A percentile compares a stretch with the other conserved stretches of the same genome.
These are phyloP conservation scores for Argentina silus DNA, from an alignment of 2,797 vertebrate species.

Conservation along the genomic window DNA sequence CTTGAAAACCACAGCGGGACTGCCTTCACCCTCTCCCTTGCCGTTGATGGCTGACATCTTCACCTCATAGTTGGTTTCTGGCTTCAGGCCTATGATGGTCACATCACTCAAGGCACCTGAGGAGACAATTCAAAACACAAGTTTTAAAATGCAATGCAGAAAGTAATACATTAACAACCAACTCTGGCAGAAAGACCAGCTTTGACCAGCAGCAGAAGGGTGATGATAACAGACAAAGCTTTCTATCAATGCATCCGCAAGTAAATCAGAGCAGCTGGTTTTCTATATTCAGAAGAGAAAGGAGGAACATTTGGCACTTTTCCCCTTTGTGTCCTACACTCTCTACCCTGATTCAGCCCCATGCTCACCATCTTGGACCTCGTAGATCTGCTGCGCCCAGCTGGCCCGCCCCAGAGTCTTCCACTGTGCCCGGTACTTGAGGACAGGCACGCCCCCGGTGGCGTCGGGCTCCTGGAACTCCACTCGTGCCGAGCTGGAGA, in stretches of 20 bases:
- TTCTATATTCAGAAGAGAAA: no score
- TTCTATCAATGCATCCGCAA: neutral
- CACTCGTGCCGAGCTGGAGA: slow-evolving; percentile 92
- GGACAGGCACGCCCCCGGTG: slow-evolving; percentile 91
- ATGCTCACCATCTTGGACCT: slow-evolving; percentile 85
- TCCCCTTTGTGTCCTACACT: no score
- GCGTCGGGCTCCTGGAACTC: slow-evolving; percentile 91
- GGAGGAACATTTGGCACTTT: no score
- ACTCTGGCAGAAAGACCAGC: neutral
- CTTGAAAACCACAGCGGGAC: slow-evolving; percentile 83
- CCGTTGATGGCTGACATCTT: slow-evolving; percentile 94
- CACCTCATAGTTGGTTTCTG: slow-evolving; percentile 88
- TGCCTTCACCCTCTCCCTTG: slow-evolving; percentile 92
- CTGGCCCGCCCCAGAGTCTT: slow-evolving; percentile 73
- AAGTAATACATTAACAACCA: neutral
- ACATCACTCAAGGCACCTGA: slow-evolving; percentile 79
- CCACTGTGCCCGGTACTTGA: slow-evolving; percentile 91
- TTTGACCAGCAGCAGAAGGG: neutral
- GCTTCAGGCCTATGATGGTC: slow-evolving; percentile 87
- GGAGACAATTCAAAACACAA: slow-evolving; percentile 15
- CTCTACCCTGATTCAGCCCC: neutral
- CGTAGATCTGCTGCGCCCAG: slow-evolving; percentile 82
- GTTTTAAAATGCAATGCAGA: slow-evolving; percentile 32
- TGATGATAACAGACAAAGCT: neutral
- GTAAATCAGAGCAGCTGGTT: neutral